These are phyloP conservation scores for Synergus japonicus DNA, from an alignment of 2,888 invertebrate genomes.

Conservation along the genomic window DNA sequence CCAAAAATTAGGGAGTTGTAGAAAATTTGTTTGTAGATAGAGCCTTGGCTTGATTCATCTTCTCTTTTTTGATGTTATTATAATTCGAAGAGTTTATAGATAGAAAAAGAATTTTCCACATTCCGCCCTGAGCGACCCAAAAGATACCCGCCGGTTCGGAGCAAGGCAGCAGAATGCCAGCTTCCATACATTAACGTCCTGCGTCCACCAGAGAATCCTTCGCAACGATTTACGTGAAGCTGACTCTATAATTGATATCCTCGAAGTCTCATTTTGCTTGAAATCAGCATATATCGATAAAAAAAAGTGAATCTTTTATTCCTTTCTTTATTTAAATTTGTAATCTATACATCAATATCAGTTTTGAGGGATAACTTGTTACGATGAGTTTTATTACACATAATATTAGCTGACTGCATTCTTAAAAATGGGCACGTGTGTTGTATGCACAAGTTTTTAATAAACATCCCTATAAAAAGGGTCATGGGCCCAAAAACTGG, in stretches of 20 bases:
- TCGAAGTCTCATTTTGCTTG: background rate
- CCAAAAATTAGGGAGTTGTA: too few relatives aligned
- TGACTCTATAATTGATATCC: background rate
- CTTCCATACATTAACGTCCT: too few relatives aligned
- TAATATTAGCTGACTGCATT: background rate
- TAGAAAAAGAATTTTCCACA: slow-evolving; percentile 50
- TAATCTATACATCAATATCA: too few relatives aligned
- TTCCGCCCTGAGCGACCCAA: slow-evolving; percentile 45
- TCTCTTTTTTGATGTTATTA: background rate
- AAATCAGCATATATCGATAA: too few relatives aligned
- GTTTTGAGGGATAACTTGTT: too few relatives aligned
- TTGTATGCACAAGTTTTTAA: background rate
- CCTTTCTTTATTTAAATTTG: too few relatives aligned
- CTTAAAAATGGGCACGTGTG: background rate
- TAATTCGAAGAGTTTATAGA: background rate
- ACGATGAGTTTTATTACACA: too few relatives aligned
- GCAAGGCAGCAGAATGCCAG: background rate
- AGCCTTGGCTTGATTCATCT: too few relatives aligned
- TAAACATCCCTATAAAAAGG: slow-evolving; percentile 39
- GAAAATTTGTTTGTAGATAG: too few relatives aligned
- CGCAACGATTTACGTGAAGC: background rate
- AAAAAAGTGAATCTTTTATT: too few relatives aligned
- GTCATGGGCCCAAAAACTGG: slow-evolving; percentile 34
- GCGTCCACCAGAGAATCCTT: background rate
- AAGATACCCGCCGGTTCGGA: slow-evolving; percentile 45